Conservation (phyloP, 2,888 invertebrate genomes). For the Panorpa germanica region DNA sequence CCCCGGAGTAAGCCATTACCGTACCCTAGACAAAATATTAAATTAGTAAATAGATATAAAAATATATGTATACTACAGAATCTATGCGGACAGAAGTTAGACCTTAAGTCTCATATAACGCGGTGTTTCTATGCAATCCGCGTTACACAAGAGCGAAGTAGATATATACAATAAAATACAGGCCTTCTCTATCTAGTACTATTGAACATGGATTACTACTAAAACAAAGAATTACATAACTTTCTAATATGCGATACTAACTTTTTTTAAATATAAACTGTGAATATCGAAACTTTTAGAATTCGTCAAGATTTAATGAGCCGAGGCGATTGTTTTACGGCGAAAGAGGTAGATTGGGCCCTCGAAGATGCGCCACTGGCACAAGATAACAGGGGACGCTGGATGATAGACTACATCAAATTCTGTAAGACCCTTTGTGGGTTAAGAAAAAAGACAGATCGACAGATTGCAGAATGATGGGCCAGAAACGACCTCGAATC, state of each 20-base stretch:
- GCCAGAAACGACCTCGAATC: not conserved
- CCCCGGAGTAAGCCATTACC: no score
- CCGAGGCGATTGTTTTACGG: constrained; percentile 41
- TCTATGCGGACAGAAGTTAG: no score
- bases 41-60: no score
- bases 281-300: constrained; percentile 20
- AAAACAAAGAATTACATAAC: no score
- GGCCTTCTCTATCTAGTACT: constrained; percentile 1
- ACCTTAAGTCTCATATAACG: no score
- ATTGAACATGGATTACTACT: no score
- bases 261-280: not conserved
- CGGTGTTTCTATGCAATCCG: no score
- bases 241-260: not conserved
- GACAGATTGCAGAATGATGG: no score
- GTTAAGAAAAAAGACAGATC: constrained; percentile 30
- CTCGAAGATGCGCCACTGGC: constrained; percentile 39
- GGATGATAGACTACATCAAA: constrained; percentile 41
- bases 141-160: no score
- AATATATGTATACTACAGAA: no score
- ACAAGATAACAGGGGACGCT: constrained; percentile 25
- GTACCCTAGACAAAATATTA: no score
- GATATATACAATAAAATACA: not conserved
- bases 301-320: constrained; percentile 44
- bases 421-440: constrained; percentile 41
- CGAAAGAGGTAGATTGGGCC: constrained; percentile 39